Percentiles rank a stretch among this genome's conserved stretches.
These are phyloP conservation scores for Oscheius myriophilus DNA, from an alignment of 2,888 invertebrate species.

Conservation along the genomic window DNA sequence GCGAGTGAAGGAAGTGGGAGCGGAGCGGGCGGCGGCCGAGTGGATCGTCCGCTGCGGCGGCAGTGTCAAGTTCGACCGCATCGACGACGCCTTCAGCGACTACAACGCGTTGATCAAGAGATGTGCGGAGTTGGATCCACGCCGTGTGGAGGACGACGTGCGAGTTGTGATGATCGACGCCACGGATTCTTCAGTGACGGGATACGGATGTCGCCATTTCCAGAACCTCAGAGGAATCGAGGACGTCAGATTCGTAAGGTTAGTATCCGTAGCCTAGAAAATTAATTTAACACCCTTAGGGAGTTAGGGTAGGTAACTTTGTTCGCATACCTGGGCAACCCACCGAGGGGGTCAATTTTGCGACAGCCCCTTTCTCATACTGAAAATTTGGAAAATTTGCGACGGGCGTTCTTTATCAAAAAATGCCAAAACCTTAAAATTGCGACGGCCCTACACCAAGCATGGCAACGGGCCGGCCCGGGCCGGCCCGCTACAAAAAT, in stretches of 20 bases:
- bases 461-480: too few relatives aligned
- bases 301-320: too few relatives aligned
- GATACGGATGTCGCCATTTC: slow-evolving; percentile 61
- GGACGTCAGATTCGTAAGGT: slow-evolving; percentile 44
- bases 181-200: slow-evolving; percentile 54
- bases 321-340: too few relatives aligned
- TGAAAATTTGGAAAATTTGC: too few relatives aligned
- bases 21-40: slow-evolving; percentile 91
- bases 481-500: too few relatives aligned
- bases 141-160: slow-evolving; percentile 49
- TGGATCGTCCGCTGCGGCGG: slow-evolving; percentile 89
- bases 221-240: slow-evolving; percentile 43
- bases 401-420: too few relatives aligned
- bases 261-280: too few relatives aligned
- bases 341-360: too few relatives aligned
- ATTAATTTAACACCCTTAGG: too few relatives aligned
- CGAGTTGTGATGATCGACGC: slow-evolving; percentile 52
- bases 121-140: slow-evolving; percentile 60
- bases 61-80: slow-evolving; percentile 44
- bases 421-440: too few relatives aligned
- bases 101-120: slow-evolving; percentile 57
- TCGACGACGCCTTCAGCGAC: slow-evolving; percentile 55
- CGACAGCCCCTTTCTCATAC: too few relatives aligned
- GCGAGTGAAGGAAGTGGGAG: slow-evolving; percentile 77
- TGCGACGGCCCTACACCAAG: too few relatives aligned